Conservation (phyloP, 2,888 invertebrate species). For the Bellardia pandia region DNA sequence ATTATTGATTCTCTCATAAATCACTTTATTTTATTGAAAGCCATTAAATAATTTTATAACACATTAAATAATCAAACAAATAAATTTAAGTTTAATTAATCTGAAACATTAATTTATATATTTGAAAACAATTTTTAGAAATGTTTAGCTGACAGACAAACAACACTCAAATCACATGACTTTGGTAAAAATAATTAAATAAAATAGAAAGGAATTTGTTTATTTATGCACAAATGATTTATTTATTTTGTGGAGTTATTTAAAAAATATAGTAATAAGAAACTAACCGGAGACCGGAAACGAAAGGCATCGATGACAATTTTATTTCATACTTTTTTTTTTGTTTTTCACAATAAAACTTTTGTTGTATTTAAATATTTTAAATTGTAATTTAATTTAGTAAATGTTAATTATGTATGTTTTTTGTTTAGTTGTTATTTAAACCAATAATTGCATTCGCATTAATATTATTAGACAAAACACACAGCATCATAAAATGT, state of each 20-base stretch:
- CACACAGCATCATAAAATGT: not conserved
- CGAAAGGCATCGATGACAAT: slow-evolving; percentile 24
- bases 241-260: not conserved
- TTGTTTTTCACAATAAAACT: too few relatives aligned
- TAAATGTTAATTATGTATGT: not conserved
- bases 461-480: not conserved
- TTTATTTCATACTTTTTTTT: not conserved
- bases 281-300: slow-evolving; percentile 66
- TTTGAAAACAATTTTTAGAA: not conserved
- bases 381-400: not conserved
- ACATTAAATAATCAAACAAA: slow-evolving; percentile 23
- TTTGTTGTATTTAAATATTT: not conserved
- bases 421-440: not conserved
- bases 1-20: slow-evolving; percentile 35
- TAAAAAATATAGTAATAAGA: not conserved
- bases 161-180: slow-evolving; percentile 1
- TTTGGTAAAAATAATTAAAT: not conserved
- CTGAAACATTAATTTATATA: not conserved
- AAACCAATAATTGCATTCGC: not conserved
- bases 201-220: not conserved
- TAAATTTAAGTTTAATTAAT: not conserved
- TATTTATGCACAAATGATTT: not conserved
- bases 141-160: not conserved
- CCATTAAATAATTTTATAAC: slow-evolving; percentile 36
- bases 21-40: slow-evolving; percentile 3